Evolutionary conservation across 92 coral and sea anemone species (phyloP), one percentile per base, ranked within the genome.

Genomic region (Diadumene lineata): DNA sequence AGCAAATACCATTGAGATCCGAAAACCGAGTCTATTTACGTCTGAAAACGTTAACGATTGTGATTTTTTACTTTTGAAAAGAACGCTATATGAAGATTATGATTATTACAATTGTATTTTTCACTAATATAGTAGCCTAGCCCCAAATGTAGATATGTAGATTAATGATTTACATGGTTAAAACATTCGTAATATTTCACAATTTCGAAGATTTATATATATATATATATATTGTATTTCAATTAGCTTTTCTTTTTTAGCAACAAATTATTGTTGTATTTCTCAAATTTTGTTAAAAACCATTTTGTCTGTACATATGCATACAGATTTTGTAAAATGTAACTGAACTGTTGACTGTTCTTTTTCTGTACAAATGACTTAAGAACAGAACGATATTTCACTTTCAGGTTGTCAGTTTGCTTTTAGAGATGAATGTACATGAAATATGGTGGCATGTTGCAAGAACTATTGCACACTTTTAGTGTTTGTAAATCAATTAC

Each of bases 281-380:
- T 62, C 68, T 62, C 13, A 1, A 29, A 62, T 56, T 72, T 72
- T 11, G 30, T 60, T 33, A 56, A 72, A 72, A 56, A 62, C 23
- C 31, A 43, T 31, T 28, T 15, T 69, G 34, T 15, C 38, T 72
- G 77, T 72, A 72, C 77, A 72, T 31, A 72, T 72, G 56, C 66
- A 72, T 72, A 72, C 77, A 72, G n/a, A 43, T 56, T 72, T 72
- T 57, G 38, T 24, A 72, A 72, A 72, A 57, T 72, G 75, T 64
- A 70, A 50, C 55, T 28, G 75, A 70, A 70, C 19, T 72, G 53
- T 66, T 56, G 53, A 56, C 44, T 33, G n/a, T 30, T 33, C 23
- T 56, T 56, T 9, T 72, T 29, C 58, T 50, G 30, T 62, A 62
- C 68, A 62, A 62, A 53, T 16, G 19, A 23, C 24, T 16, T 2